Percentiles rank a stretch among this genome's conserved stretches.
These are phyloP conservation scores for Sylvietta virens DNA, from an alignment of 2,113 vertebrate genomes.

Conservation along the genomic window DNA sequence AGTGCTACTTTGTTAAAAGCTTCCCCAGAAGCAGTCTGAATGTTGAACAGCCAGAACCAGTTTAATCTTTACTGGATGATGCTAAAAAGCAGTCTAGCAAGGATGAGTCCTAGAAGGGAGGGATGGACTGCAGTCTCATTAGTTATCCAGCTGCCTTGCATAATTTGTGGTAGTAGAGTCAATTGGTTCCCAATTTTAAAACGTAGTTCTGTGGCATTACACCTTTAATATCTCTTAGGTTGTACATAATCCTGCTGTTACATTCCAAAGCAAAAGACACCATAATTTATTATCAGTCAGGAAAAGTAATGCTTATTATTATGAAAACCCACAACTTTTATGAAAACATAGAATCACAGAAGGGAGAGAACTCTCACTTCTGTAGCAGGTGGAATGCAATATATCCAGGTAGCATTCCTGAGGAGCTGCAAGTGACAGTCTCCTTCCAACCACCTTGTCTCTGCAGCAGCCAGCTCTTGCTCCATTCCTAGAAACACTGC, in stretches of 20 bases:
- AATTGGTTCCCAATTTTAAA: background rate
- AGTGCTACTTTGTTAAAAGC: background rate
- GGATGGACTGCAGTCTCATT: background rate
- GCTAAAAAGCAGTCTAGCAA: background rate
- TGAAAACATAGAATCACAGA: background rate
- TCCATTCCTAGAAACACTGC: background rate
- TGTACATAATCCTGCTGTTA: background rate
- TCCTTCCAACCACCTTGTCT: background rate
- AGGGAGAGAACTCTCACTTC: background rate
- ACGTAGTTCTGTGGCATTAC: background rate
- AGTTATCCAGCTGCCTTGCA: background rate
- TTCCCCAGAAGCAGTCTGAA: background rate
- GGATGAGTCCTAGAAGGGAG: background rate
- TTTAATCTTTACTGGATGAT: background rate
- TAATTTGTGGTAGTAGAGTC: background rate
- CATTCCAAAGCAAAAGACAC: background rate
- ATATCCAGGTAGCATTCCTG: background rate
- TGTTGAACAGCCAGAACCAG: background rate
- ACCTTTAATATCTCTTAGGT: background rate
- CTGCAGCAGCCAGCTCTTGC: background rate
- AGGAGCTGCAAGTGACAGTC: background rate
- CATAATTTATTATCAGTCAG: background rate
- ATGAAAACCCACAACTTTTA: background rate
- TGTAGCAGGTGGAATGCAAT: background rate
- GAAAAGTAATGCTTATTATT: background rate